Base-by-base conservation (phyloP, 2,888 invertebrate species). In the Microchrysa polita region DNA sequence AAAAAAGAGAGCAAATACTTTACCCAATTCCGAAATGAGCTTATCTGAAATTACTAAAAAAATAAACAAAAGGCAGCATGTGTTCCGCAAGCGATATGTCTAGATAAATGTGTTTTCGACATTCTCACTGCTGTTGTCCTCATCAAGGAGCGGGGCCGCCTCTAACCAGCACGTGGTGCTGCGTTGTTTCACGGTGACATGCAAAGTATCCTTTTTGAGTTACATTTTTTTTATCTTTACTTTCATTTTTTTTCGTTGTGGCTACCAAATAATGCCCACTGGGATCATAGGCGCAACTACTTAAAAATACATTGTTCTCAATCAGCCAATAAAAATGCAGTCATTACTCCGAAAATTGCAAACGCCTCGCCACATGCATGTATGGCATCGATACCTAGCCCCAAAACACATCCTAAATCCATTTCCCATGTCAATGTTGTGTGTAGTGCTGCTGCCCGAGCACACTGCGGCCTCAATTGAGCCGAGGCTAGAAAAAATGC, bases 241-340 rank as follows among this genome's bases (percentile, higher is more conserved):
- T 42, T 48, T 48, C 48, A 65, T 65, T 48, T 22, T n/a, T n/a
- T n/a, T n/a, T n/a, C 48, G 9, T 48, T 48, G 48, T 22, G 23
- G 18, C 22, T 48, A 44, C 12, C 27, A 48, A 40, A 69, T 69
- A 20, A 34, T 40, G 52, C 18, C 27, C 18, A 23, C 69, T 55
- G 48, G 69, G 44, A 60, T 23, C 61, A 61, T 73, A 61, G 77
- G 79, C 79, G 79, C 79, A 79, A 79, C 82, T 82, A 81, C 81
- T 82, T 82, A 81, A 73, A 73, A 57, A 80, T 79, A 79, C 78
- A 79, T 81, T 81, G 79, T 80, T 81, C 81, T 80, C 80, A 81
- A 82, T 81, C 83, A 84, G 83, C 84, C 84, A 84, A 84, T 84
- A 84, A 84, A 84, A 84, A 83, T 81, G 81, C 83, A 83, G 84